Conservation (phyloP, 2,113 vertebrate genomes). For the Hemichromis elongatus region DNA sequence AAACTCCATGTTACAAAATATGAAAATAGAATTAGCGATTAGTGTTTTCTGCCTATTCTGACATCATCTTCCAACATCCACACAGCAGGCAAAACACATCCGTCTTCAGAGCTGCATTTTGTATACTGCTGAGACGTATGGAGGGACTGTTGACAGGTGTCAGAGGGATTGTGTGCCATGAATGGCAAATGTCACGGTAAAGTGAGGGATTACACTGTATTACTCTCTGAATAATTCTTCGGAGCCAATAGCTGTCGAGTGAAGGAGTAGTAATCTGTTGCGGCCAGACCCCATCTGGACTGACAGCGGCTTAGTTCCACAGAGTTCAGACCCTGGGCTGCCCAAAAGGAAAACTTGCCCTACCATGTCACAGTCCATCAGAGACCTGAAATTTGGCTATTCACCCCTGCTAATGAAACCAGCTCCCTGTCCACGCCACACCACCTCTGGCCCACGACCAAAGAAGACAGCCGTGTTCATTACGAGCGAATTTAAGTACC, state of each 20-base stretch:
- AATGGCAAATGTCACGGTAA: slow-evolving; percentile 51
- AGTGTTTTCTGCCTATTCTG: not conserved
- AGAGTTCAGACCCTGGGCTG: slow-evolving; percentile 31
- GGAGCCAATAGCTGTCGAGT: slow-evolving; percentile 30
- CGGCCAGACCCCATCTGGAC: slow-evolving; percentile 65
- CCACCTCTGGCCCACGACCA: slow-evolving; percentile 41
- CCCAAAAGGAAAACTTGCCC: slow-evolving; percentile 52
- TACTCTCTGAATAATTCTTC: slow-evolving; percentile 59
- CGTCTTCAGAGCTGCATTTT: not conserved
- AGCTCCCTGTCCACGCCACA: slow-evolving; percentile 20
- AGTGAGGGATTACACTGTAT: slow-evolving; percentile 60
- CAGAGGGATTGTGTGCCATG: slow-evolving; percentile 50
- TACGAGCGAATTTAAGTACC: slow-evolving; percentile 50
- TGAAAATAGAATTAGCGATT: not conserved
- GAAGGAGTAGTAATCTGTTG: slow-evolving; percentile 57
- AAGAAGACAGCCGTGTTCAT: slow-evolving; percentile 59
- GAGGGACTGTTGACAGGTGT: slow-evolving; percentile 41
- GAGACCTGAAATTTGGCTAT: slow-evolving; percentile 69
- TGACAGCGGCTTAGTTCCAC: slow-evolving; percentile 62
- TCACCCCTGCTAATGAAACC: slow-evolving; percentile 64
- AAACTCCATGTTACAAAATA: not conserved
- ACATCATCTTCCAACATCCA: not conserved
- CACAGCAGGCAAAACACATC: not conserved
- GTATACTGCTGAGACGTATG: not conserved
- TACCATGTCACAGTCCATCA: slow-evolving; percentile 67